Conservation (phyloP, 2,888 invertebrate genomes). For the Epistrophe eligans region DNA sequence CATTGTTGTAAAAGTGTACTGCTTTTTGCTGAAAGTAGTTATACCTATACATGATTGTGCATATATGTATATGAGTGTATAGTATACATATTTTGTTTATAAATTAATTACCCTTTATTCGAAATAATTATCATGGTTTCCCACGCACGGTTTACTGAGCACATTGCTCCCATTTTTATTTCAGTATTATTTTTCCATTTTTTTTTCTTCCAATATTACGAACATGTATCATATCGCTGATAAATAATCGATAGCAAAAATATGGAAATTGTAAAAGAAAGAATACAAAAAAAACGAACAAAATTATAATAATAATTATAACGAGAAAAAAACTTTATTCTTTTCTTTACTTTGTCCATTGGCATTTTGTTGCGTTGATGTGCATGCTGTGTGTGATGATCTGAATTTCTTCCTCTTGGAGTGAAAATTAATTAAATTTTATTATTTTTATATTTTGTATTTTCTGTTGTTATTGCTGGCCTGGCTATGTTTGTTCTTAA, state of each 20-base stretch:
- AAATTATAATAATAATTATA: conserved; percentile 16
- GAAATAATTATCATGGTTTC: conserved; percentile 72
- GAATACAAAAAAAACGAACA: neutral
- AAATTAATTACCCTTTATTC: conserved; percentile 69
- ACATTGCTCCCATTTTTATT: conserved; percentile 54
- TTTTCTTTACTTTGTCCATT: conserved; percentile 39
- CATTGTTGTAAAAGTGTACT: conserved; percentile 52
- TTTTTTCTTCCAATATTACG: neutral
- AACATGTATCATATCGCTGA: conserved; percentile 58
- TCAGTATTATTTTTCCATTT: neutral
- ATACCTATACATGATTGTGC: neutral
- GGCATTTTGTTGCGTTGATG: conserved; percentile 24
- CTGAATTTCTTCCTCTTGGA: conserved; percentile 52
- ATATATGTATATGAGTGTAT: neutral
- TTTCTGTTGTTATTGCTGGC: conserved; percentile 27
- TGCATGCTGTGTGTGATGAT: conserved; percentile 29
- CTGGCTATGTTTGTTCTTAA: conserved; percentile 45
- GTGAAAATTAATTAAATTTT: conserved; percentile 66
- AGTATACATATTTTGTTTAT: conserved; percentile 39
- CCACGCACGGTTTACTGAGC: conserved; percentile 69
- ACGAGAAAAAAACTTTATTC: conserved; percentile 1
- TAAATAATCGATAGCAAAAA: conserved; percentile 64
- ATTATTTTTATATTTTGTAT: conserved; percentile 24
- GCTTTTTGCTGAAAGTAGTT: neutral
- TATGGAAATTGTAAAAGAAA: conserved; percentile 28